Base-by-base conservation (phyloP, 2,113 vertebrate species). In the Cyprinodon tularosa region DNA sequence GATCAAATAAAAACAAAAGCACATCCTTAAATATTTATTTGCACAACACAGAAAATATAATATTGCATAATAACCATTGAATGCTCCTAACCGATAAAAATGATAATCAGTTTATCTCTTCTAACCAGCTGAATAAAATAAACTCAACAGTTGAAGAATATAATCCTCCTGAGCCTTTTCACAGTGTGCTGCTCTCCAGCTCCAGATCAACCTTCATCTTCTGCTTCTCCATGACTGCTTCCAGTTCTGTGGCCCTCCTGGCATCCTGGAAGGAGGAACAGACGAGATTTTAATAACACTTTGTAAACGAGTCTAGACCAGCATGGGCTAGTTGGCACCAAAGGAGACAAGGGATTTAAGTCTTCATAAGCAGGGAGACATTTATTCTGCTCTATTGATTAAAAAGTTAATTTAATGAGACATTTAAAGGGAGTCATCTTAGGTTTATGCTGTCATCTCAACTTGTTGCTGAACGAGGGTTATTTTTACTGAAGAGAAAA, bases 141-240 rank as follows among this genome's bases (percentile, higher is more conserved):
- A 68, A 62, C 47, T 76, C 9, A 74, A 53, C 36, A 67, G 45
- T 79, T 50, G 39, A 42, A 65, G 63, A 66, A 60, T 71, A 14
- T 14, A 44, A 7, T 29, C 48, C 68, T 1, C 1, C 37, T 22
- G 47, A 29, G 61, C 15, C 0, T 37, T 36, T 4, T 37, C 88
- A 94, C 62, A 95, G 81, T 3, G 93, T 93, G 82, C 91, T 91
- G 80, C 92, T 94, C 80, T 94, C 93, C 62, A 88, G 71, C 70
- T 95, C 91, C 45, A 94, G 84, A 64, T 96, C 96, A 69, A 96
- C 93, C 74, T 96, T 97, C 92, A 93, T 95, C 87, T 97, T 97
- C 84, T 96, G 96, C 75, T 95, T 96, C 84, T 95, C 93, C 96
- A 97, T 97, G 60, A 96, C 96, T 0, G 94, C 88, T 65, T 96